Conservation (phyloP, 1,140 invertebrate species). For the Zaprionus gabonicus region DNA sequence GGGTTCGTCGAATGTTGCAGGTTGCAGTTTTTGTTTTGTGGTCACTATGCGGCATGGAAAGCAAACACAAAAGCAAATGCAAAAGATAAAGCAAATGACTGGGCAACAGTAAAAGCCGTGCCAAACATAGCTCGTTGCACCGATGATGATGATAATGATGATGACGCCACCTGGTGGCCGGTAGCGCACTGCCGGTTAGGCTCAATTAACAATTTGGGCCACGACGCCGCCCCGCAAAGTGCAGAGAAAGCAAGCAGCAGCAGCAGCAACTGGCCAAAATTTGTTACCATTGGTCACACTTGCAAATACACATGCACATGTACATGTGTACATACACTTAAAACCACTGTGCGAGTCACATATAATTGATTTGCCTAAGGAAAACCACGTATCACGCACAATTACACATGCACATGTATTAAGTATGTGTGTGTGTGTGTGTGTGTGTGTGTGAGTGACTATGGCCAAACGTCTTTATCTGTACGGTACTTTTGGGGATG, state of each 20-base stretch:
- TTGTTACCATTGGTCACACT: conserved; percentile 16
- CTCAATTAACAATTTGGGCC: conserved; percentile 69
- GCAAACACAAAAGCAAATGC: conserved; percentile 7
- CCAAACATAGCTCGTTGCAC: conserved; percentile 18
- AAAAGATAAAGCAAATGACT: conserved; percentile 3
- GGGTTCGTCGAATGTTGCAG: conserved; percentile 31
- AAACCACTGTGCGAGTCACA: neutral
- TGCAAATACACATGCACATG: neutral
- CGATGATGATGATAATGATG: conserved; percentile 9
- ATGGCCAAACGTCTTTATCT: conserved; percentile 22
- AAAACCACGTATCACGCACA: conserved; percentile 9
- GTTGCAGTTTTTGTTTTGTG: conserved; percentile 23
- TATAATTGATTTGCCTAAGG: conserved; percentile 12
- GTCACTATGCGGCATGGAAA: conserved; percentile 30
- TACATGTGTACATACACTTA: neutral
- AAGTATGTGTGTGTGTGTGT: conserved; percentile 1
- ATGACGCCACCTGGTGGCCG: conserved; percentile 40
- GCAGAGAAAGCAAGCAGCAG: conserved; percentile 55
- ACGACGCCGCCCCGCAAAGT: conserved; percentile 28
- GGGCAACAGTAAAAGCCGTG: conserved; percentile 12
- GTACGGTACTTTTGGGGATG: conserved; percentile 8
- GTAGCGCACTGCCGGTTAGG: conserved; percentile 52
- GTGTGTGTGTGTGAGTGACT: conserved; percentile 1
- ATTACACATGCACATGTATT: neutral
- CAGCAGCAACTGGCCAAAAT: conserved; percentile 14